Percentiles rank a stretch among this genome's conserved stretches.
These are phyloP conservation scores for Microtus richardsoni DNA, from an alignment of 2,113 vertebrate genomes.

Conservation along the genomic window DNA sequence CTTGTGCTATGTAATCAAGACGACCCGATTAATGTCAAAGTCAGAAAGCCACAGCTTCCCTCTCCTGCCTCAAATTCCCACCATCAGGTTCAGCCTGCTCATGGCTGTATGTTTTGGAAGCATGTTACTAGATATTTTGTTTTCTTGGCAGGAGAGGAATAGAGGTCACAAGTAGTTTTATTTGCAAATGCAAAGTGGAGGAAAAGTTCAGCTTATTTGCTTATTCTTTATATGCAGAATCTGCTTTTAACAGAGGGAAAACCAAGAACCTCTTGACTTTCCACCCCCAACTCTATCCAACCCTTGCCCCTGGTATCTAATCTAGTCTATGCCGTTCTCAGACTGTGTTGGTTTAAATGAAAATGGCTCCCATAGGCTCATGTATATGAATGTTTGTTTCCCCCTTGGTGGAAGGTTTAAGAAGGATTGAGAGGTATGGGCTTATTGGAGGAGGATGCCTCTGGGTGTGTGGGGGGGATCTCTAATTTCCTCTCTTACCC, in stretches of 20 bases:
- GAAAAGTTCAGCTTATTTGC: background rate
- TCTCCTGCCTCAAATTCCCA: constrained; percentile 37
- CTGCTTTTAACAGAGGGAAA: background rate
- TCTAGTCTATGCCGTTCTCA: background rate
- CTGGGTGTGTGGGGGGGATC: too few species aligned
- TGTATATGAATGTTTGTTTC: background rate
- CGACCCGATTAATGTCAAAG: constrained; percentile 71
- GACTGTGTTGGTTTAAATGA: background rate
- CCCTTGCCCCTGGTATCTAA: background rate
- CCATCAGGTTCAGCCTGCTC: constrained; percentile 27
- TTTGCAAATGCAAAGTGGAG: constrained; percentile 17
- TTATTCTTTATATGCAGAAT: background rate
- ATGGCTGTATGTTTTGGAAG: constrained; percentile 61
- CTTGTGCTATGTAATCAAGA: constrained; percentile 78
- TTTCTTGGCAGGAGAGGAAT: constrained; percentile 46
- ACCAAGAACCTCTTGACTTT: background rate
- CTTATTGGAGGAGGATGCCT: background rate
- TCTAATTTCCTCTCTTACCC: background rate
- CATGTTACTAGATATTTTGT: constrained; percentile 1
- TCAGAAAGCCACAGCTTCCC: constrained; percentile 64
- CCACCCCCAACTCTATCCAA: background rate
- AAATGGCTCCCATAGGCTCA: background rate
- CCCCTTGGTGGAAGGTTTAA: background rate
- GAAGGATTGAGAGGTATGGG: background rate
- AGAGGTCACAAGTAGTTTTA: constrained; percentile 40